Evolutionary conservation across 2,113 vertebrate species (phyloP).

Genomic region (Vidua macroura): DNA sequence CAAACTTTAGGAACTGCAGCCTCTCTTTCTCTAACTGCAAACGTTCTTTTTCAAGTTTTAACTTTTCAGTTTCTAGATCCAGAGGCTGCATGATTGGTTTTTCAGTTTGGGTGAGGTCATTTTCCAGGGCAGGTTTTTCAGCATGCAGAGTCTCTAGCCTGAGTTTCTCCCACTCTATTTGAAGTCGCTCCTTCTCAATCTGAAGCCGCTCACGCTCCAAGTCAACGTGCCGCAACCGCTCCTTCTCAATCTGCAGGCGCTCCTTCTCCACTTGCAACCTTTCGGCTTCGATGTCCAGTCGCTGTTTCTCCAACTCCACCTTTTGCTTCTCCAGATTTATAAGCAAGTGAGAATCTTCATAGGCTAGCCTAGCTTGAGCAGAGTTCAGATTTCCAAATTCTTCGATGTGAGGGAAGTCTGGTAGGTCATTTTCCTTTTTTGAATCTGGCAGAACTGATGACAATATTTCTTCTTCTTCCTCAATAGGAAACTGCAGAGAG

Average conservation of each 20-base stretch:
- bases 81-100: constrained; percentile 76
- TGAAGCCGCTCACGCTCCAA: constrained; percentile 85
- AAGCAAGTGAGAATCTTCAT: constrained; percentile 80
- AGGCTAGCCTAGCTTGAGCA: constrained; percentile 78
- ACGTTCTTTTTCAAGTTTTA: constrained; percentile 90
- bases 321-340: constrained; percentile 89
- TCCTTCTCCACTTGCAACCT: constrained; percentile 89
- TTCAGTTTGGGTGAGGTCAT: constrained; percentile 71
- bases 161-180: constrained; percentile 87
- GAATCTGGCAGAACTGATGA: constrained; percentile 88
- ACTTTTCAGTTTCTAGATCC: constrained; percentile 86
- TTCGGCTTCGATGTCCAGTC: constrained; percentile 85
- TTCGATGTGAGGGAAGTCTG: constrained; percentile 84
- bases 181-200: constrained; percentile 86
- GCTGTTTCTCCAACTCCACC: constrained; percentile 87
- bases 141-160: constrained; percentile 77
- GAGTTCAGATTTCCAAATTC: constrained; percentile 83
- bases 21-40: constrained; percentile 90
- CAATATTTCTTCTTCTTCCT: constrained; percentile 90
- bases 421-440: constrained; percentile 80
- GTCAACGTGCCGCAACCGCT: constrained; percentile 82
- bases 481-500: constrained; percentile 78
- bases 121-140: constrained; percentile 75
- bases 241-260: constrained; percentile 85
- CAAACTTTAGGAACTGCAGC: constrained; percentile 91